These are phyloP conservation scores for Sebastes fasciatus DNA, from an alignment of 2,113 vertebrate species.

Conservation along the genomic window DNA sequence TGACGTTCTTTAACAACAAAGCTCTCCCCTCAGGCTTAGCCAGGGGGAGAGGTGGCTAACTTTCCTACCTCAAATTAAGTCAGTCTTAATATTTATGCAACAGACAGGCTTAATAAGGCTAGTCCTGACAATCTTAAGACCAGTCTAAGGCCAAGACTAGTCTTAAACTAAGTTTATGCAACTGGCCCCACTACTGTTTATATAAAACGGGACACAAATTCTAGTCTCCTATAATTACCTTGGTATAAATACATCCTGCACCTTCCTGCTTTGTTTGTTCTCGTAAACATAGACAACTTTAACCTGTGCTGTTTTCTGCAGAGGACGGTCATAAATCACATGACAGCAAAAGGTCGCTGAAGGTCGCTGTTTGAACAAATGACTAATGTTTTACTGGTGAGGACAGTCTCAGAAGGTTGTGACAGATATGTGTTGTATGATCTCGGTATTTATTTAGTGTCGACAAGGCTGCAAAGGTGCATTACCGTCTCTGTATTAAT, in stretches of 20 bases:
- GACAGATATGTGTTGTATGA: constrained; percentile 2
- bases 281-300: not conserved
- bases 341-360: not conserved
- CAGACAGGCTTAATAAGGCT: too few species aligned
- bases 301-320: constrained; percentile 8
- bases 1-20: too few species aligned
- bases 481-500: constrained; percentile 24
- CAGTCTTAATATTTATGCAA: too few species aligned
- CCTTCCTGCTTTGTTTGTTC: not conserved
- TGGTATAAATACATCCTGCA: not conserved
- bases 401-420: not conserved
- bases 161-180: too few species aligned
- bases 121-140: too few species aligned
- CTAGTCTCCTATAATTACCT: not conserved
- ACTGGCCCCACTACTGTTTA: not conserved
- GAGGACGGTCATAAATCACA: constrained; percentile 30
- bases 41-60: too few species aligned
- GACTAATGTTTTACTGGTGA: not conserved
- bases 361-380: constrained; percentile 35
- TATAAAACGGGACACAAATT: not conserved
- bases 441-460: constrained; percentile 8
- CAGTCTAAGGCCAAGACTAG: too few species aligned
- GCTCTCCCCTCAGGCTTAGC: too few species aligned
- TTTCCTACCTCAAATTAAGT: too few species aligned
- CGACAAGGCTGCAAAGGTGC: constrained; percentile 1